Percentiles rank a stretch among this genome's conserved stretches.
Evolutionary conservation across 1,140 invertebrate species (phyloP).

Genomic region (Drosophila nebulosa): DNA sequence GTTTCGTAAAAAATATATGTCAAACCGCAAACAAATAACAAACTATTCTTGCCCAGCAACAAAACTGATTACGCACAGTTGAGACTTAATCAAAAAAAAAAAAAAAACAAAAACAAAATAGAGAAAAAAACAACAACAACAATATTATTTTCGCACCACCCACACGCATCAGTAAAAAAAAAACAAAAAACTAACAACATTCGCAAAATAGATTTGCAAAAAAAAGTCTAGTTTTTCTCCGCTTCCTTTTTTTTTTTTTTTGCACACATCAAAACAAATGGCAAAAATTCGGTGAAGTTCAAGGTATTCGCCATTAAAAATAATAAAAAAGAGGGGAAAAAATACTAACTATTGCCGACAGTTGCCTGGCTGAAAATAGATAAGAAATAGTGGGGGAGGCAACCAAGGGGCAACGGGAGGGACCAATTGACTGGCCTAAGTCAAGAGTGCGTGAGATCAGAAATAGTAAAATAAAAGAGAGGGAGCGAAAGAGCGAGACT

Average conservation of each 20-base stretch:
- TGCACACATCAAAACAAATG: constrained; percentile 76
- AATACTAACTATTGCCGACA: constrained; percentile 32
- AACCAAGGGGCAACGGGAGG: neutral
- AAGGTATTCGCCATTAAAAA: constrained; percentile 72
- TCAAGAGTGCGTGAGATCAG: constrained; percentile 34
- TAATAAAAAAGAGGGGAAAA: constrained; percentile 25
- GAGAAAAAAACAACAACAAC: constrained; percentile 21
- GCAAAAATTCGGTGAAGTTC: constrained; percentile 80
- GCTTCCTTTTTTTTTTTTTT: constrained; percentile 21
- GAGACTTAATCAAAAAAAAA: constrained; percentile 26
- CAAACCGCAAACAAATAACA: constrained; percentile 26
- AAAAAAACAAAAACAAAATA: constrained; percentile 10
- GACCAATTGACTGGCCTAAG: neutral
- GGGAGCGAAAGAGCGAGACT: neutral
- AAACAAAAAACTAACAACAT: constrained; percentile 55
- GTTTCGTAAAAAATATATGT: neutral
- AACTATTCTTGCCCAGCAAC: constrained; percentile 39
- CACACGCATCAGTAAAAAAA: constrained; percentile 21
- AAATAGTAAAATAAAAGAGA: neutral
- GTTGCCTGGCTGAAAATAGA: neutral
- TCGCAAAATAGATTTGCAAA: constrained; percentile 66
- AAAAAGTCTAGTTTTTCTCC: constrained; percentile 26
- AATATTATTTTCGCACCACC: constrained; percentile 47
- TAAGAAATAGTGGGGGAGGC: neutral
- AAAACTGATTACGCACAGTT: constrained; percentile 23